These are phyloP conservation scores for Drosophila athabasca DNA, from an alignment of 1,140 invertebrate genomes.

Conservation along the genomic window DNA sequence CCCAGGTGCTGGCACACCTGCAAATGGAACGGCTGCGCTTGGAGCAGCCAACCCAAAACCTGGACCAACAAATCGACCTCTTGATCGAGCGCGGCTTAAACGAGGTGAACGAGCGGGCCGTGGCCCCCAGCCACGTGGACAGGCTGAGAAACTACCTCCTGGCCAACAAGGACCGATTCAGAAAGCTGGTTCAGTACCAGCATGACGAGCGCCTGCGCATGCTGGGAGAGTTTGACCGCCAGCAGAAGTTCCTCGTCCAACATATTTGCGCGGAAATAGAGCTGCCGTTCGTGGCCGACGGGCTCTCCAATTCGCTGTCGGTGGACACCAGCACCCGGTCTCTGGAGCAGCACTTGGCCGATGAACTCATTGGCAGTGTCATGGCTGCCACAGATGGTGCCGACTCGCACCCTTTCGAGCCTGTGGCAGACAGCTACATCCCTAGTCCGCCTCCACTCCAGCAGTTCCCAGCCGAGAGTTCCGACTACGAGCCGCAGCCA, in stretches of 20 bases:
- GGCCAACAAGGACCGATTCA: slow-evolving; percentile 81
- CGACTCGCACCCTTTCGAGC: too few relatives aligned
- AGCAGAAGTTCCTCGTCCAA: slow-evolving; percentile 67
- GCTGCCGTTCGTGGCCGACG: too few relatives aligned
- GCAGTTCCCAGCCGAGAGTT: too few relatives aligned
- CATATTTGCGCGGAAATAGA: slow-evolving; percentile 61
- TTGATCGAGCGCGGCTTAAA: slow-evolving; percentile 49
- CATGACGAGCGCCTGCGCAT: slow-evolving; percentile 65
- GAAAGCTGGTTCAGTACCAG: slow-evolving; percentile 80
- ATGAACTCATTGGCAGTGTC: too few relatives aligned
- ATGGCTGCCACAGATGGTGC: too few relatives aligned
- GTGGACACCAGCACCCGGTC: too few relatives aligned
- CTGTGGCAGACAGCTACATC: too few relatives aligned
- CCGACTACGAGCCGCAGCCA: too few relatives aligned
- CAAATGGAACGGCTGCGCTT: not conserved
- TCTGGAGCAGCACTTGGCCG: too few relatives aligned
- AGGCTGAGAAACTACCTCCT: slow-evolving; percentile 64
- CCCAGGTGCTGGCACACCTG: slow-evolving; percentile 84
- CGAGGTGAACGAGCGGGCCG: slow-evolving; percentile 5
- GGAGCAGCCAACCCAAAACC: not conserved
- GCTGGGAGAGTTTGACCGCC: slow-evolving; percentile 66
- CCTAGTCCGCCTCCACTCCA: too few relatives aligned
- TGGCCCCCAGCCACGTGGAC: slow-evolving; percentile 7
- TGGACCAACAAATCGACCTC: slow-evolving; percentile 45
- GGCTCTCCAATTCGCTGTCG: too few relatives aligned